These are phyloP conservation scores for Chiridota heheva DNA, from an alignment of 35 echinoderm and acorn worm genomes.

Conservation along the genomic window DNA sequence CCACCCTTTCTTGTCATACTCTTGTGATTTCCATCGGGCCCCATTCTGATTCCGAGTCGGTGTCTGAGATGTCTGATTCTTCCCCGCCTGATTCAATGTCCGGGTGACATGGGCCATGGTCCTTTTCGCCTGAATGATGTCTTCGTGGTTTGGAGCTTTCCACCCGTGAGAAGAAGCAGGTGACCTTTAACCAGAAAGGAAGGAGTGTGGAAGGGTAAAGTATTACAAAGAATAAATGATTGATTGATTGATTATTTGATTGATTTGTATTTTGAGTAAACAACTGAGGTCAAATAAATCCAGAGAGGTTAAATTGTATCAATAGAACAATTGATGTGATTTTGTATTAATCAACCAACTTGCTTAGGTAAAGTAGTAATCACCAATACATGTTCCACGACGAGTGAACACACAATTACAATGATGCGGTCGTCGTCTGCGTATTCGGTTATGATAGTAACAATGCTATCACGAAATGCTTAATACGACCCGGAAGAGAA, in stretches of 20 bases:
- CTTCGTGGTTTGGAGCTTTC: conserved; percentile 40
- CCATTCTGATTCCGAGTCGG: conserved; percentile 97
- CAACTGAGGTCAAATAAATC: neutral
- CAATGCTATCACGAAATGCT: too few species aligned
- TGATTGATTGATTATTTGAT: too few species aligned
- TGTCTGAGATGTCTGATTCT: conserved; percentile 78
- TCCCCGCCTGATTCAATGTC: conserved; percentile 56
- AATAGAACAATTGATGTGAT: neutral
- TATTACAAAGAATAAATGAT: neutral
- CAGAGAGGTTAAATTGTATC: too few species aligned
- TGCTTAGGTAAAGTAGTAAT: neutral
- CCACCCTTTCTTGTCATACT: conserved; percentile 76
- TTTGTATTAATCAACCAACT: neutral
- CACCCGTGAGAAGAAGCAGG: conserved; percentile 70
- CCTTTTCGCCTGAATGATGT: conserved; percentile 31
- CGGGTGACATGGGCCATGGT: conserved; percentile 49
- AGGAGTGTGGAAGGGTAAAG: neutral
- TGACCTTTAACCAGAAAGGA: conserved; percentile 47
- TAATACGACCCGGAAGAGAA: too few species aligned
- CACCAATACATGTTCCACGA: neutral
- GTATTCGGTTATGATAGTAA: too few species aligned
- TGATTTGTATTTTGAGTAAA: neutral
- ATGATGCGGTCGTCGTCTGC: too few species aligned
- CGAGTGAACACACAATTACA: neutral
- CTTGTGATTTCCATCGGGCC: conserved; percentile 55